phyloP scores from a whole-genome alignment of 2,113 vertebrate genomes.

The Paedocypris sp. region DNA sequence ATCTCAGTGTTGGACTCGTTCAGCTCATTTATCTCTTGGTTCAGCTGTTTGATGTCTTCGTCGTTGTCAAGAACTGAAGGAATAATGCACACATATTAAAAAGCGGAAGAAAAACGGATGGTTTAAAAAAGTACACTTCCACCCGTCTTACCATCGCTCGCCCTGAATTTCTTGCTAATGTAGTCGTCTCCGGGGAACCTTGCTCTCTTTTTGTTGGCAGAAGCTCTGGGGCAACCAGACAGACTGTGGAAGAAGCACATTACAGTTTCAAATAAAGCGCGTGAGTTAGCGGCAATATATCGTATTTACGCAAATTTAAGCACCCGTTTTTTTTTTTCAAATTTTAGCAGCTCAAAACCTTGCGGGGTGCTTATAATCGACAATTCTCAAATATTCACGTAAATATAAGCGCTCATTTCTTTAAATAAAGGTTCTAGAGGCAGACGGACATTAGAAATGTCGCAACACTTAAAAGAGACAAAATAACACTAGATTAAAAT shows the following conservation, averaged over 20 bases:
- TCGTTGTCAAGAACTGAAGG: constrained; percentile 85
- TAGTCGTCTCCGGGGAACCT: constrained; percentile 93
- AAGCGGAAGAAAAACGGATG: neutral
- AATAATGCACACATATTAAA: neutral
- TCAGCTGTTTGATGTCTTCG: constrained; percentile 95
- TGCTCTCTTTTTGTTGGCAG: constrained; percentile 87
- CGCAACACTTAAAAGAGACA: no score
- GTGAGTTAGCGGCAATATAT: neutral
- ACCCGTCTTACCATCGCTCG: constrained; percentile 92
- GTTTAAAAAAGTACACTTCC: no score
- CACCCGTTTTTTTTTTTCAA: no score
- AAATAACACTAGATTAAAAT: no score
- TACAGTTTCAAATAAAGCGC: neutral
- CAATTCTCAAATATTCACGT: no score
- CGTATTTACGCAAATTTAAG: no score
- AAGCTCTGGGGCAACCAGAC: constrained; percentile 93
- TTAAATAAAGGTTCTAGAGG: no score
- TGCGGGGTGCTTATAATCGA: no score
- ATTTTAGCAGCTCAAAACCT: no score
- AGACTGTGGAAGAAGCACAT: constrained; percentile 61
- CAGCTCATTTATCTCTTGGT: constrained; percentile 92
- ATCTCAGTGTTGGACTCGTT: constrained; percentile 92
- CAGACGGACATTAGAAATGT: no score
- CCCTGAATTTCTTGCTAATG: constrained; percentile 92
- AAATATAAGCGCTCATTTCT: no score